A percentile compares a stretch with the other conserved stretches of the same genome.
Evolutionary conservation across 2,113 vertebrate species (phyloP).

Genomic region (Salvator merianae): DNA sequence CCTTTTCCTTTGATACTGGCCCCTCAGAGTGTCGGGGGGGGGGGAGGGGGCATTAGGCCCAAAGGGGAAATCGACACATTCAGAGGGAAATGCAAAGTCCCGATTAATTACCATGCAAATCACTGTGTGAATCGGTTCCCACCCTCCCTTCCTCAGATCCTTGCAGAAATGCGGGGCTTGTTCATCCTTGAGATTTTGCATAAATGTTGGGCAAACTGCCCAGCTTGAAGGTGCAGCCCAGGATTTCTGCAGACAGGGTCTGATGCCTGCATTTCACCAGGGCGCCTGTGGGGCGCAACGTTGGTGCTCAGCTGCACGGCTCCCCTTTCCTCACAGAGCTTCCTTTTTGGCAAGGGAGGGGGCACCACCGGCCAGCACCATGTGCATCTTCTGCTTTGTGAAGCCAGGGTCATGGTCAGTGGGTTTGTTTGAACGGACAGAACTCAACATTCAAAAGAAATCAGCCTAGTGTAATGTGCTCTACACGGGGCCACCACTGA

Average conservation of each 20-base stretch:
- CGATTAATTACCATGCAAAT: conserved; percentile 77
- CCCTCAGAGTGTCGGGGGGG: neutral
- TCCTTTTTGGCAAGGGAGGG: too few species aligned
- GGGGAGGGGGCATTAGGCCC: conserved; percentile 22
- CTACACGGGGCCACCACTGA: too few species aligned
- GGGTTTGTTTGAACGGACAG: too few species aligned
- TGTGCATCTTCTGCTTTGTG: too few species aligned
- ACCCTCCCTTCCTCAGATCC: neutral
- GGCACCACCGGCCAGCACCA: too few species aligned
- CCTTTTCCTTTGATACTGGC: neutral
- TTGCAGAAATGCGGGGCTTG: neutral
- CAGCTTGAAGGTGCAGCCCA: too few species aligned
- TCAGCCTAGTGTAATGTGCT: too few species aligned
- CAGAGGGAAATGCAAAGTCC: conserved; percentile 36
- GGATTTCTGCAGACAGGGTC: neutral
- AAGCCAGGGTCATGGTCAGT: too few species aligned
- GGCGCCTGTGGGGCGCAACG: neutral
- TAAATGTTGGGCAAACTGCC: too few species aligned
- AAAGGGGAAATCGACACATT: neutral
- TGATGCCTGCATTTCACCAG: neutral
- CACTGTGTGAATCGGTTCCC: conserved; percentile 42
- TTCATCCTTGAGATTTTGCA: neutral
- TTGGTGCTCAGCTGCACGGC: too few species aligned
- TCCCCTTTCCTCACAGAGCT: too few species aligned
- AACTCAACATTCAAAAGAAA: too few species aligned